These are phyloP conservation scores for Craterocephalus amniculus DNA, from an alignment of 2,797 vertebrate species.

Conservation along the genomic window DNA sequence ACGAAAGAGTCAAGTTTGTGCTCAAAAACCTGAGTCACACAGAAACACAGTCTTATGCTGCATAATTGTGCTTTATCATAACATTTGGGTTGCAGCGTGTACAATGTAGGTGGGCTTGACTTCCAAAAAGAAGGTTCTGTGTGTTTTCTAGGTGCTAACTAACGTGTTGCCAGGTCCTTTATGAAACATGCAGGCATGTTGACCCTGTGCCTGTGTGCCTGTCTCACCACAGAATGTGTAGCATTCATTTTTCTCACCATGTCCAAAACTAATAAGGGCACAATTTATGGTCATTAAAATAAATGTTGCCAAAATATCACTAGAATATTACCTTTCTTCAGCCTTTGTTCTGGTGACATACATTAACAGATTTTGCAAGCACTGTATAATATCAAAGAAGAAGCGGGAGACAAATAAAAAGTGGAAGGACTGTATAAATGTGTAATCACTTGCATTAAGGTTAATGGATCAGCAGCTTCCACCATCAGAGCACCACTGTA, in stretches of 20 bases:
- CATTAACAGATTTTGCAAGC: neutral
- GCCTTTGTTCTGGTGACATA: neutral
- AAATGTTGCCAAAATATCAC: too few species aligned
- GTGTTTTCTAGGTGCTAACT: too few species aligned
- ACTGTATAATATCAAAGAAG: neutral
- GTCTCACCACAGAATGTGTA: neutral
- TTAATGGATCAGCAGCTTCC: neutral
- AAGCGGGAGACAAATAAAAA: neutral
- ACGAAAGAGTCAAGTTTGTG: neutral
- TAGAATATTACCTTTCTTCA: neutral
- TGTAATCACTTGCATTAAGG: neutral
- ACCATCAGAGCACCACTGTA: neutral
- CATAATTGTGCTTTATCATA: too few species aligned
- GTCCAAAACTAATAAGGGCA: too few species aligned
- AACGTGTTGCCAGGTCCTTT: neutral
- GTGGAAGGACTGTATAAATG: neutral
- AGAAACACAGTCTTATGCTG: slow-evolving; percentile 1
- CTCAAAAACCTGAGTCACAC: slow-evolving; percentile 2
- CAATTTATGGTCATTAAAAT: too few species aligned
- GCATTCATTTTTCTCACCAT: neutral
- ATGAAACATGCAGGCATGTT: neutral
- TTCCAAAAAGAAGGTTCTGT: too few species aligned
- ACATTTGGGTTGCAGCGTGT: too few species aligned
- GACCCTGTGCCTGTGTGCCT: neutral
- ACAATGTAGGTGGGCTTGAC: too few species aligned